Evolutionary conservation across 1,140 invertebrate species (phyloP), one percentile per base, ranked within the genome.

Genomic region (Orussus abietinus): DNA sequence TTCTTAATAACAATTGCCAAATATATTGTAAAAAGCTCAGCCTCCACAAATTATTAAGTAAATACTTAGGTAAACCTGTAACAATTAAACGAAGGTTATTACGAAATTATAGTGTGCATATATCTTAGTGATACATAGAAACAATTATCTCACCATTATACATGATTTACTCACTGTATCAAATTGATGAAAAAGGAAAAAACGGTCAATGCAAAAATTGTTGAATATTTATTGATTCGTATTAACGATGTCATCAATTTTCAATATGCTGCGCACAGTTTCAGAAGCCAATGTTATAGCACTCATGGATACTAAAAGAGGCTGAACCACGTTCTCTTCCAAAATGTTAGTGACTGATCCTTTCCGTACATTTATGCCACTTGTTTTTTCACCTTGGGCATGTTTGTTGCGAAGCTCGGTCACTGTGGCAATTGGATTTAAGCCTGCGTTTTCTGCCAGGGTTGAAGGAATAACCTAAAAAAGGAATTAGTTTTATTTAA

Each of bases 381-480:
- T 83, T 35, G 80, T 85, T 32, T 77, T 80, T 64, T 90, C 83
- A 17, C 86, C 88, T 44, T 84, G 77, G 1, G 92, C 92, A 74
- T 99, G 96, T 59, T 88, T 80, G 63, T 93, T 97, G 39, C 96
- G 81, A 37, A 99, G 77, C 71, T 98, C 95, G 0, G 96, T 99
- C 1, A 99, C 96, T 1, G 96, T 98, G 33, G 88, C 79, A 64
- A 99, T 98, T 0, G 97, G 88, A 75, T 96, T 98, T 2, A 99
- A 76, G n/a, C 97, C 96, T 15, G 96, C 96, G 73, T 99, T 99
- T 75, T 99, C 97, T n/a, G 97, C 93, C 37, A 99, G 75, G 3
- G 97, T 99, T 35, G 86, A 96, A 2, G 97, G 97, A 63, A 99
- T 91, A 3, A 72, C 52, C 67, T 70, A 13, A 0, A 51, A 49